Percentiles rank a stretch among this genome's conserved stretches.
phyloP scores from a whole-genome alignment of 2,888 invertebrate genomes.

The Clusia tigrina region DNA sequence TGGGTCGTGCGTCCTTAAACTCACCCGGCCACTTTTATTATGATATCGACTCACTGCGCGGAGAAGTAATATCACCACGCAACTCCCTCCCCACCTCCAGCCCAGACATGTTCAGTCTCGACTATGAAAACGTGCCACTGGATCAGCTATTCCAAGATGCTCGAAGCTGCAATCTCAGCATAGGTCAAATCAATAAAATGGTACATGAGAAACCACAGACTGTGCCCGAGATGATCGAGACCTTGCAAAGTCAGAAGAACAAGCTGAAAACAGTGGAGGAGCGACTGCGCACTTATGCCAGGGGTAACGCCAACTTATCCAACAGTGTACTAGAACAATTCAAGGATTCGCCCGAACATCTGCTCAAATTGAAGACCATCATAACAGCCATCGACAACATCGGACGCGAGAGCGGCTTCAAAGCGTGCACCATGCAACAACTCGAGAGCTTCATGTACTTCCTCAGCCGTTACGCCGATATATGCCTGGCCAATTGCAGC shows the following conservation, averaged over 20 bases:
- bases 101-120: slow-evolving; percentile 46
- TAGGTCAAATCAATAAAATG: slow-evolving; percentile 19
- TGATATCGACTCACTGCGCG: slow-evolving; percentile 30
- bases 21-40: slow-evolving; percentile 38
- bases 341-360: slow-evolving; percentile 45
- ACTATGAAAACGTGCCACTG: slow-evolving; percentile 54
- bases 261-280: slow-evolving; percentile 47
- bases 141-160: slow-evolving; percentile 54
- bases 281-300: slow-evolving; percentile 43
- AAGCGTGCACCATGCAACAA: slow-evolving; percentile 46
- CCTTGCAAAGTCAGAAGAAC: slow-evolving; percentile 46
- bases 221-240: slow-evolving; percentile 48
- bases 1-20: slow-evolving; percentile 46
- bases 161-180: not conserved
- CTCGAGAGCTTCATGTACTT: slow-evolving; percentile 56
- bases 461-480: slow-evolving; percentile 53
- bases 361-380: slow-evolving; percentile 45
- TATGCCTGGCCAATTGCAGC: slow-evolving; percentile 51
- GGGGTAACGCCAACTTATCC: slow-evolving; percentile 33
- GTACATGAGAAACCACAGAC: slow-evolving; percentile 30
- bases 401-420: slow-evolving; percentile 48
- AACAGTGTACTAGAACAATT: slow-evolving; percentile 38
- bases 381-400: slow-evolving; percentile 49
- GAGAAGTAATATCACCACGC: slow-evolving; percentile 25
- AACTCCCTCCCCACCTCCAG: slow-evolving; percentile 29